Percentiles rank a stretch among this genome's conserved stretches.
These are phyloP conservation scores for Carduelis carduelis DNA, from an alignment of 2,797 vertebrate genomes.

Conservation along the genomic window DNA sequence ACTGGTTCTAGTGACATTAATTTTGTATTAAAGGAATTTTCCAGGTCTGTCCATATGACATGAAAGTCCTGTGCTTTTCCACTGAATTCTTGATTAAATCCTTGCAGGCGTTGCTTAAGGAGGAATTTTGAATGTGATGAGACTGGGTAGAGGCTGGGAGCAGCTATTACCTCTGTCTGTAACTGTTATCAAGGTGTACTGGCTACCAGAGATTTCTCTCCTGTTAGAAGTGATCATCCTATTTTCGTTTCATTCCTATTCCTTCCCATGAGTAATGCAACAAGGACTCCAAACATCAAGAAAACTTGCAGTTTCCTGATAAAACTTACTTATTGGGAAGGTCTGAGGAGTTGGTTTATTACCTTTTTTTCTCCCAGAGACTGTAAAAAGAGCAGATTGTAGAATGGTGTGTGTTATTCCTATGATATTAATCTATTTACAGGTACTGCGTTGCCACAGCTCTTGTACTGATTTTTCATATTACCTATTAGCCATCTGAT, in stretches of 20 bases:
- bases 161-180: neutral
- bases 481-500: too few species aligned
- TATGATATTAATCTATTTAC: neutral
- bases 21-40: neutral
- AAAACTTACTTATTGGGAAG: neutral
- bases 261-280: neutral
- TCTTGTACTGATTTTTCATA: neutral
- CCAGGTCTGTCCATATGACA: neutral
- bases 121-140: neutral
- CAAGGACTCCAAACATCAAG: neutral
- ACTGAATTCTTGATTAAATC: neutral
- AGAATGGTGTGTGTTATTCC: neutral
- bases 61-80: neutral
- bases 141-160: neutral
- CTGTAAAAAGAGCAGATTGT: neutral
- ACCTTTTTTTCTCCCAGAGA: fast-evolving
- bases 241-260: neutral
- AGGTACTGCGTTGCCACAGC: neutral
- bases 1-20: neutral
- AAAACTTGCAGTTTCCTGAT: neutral
- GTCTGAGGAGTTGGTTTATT: neutral
- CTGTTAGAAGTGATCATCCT: neutral
- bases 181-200: neutral
- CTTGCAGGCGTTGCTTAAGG: neutral
- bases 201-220: neutral